These are phyloP conservation scores for Ctenosaura bakeri DNA, from an alignment of 2,797 vertebrate species.

Conservation along the genomic window DNA sequence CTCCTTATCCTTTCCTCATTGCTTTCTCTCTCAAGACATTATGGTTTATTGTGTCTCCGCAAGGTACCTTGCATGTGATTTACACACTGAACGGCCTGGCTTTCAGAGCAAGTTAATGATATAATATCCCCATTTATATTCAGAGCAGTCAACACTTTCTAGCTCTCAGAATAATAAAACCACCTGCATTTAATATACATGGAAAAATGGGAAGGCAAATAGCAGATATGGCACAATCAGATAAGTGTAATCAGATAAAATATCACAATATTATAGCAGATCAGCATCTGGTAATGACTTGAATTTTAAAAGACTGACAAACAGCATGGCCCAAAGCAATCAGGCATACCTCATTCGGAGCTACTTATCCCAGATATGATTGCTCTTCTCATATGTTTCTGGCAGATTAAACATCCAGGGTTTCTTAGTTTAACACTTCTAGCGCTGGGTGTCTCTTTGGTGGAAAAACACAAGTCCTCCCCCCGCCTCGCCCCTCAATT, in stretches of 20 bases:
- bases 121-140: conserved; percentile 94
- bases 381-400: conserved; percentile 81
- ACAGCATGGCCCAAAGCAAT: conserved; percentile 82
- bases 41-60: conserved; percentile 82
- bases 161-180: conserved; percentile 88
- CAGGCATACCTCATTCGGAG: conserved; percentile 77
- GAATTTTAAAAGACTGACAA: conserved; percentile 86
- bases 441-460: conserved; percentile 52
- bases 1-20: conserved; percentile 80
- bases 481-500: neutral
- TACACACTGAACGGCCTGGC: conserved; percentile 81
- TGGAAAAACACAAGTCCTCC: conserved; percentile 58
- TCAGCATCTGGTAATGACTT: conserved; percentile 85
- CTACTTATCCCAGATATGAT: conserved; percentile 80
- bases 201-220: conserved; percentile 89
- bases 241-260: conserved; percentile 93
- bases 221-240: conserved; percentile 88
- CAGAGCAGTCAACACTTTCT: conserved; percentile 83
- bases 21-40: conserved; percentile 84
- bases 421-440: conserved; percentile 81
- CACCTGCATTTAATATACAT: conserved; percentile 92
- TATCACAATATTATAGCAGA: conserved; percentile 90
- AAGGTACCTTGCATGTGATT: conserved; percentile 83
- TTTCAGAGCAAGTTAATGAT: conserved; percentile 88
- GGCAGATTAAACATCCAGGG: conserved; percentile 78